phyloP scores from a whole-genome alignment of 2,888 invertebrate genomes.

The Gandaritis pyraliata region DNA sequence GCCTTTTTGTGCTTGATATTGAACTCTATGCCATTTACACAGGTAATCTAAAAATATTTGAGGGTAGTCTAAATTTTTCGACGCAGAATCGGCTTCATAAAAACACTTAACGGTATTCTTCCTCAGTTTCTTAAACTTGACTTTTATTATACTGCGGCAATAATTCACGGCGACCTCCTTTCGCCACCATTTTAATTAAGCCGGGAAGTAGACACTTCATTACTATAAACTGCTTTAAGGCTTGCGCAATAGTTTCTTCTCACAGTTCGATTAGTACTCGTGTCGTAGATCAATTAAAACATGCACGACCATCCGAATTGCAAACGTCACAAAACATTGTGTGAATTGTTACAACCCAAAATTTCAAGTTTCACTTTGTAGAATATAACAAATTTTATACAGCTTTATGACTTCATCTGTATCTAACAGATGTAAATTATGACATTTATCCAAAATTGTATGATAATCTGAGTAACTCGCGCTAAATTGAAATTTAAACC shows the following conservation, averaged over 20 bases:
- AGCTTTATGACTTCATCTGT: neutral
- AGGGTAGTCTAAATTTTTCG: conserved; percentile 19
- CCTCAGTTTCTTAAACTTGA: conserved; percentile 20
- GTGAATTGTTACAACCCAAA: neutral
- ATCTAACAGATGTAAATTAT: no score
- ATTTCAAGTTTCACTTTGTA: neutral
- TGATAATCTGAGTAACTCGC: neutral
- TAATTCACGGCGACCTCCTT: conserved; percentile 48
- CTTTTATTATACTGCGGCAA: conserved; percentile 26
- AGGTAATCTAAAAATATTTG: conserved; percentile 16
- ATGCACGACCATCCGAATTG: conserved; percentile 13
- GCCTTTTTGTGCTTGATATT: conserved; percentile 35
- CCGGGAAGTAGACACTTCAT: conserved; percentile 45
- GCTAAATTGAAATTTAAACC: neutral
- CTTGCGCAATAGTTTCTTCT: conserved; percentile 31
- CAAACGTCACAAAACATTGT: conserved; percentile 17
- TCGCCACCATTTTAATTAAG: conserved; percentile 51
- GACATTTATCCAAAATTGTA: neutral
- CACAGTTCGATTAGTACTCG: conserved; percentile 25
- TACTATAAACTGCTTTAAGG: conserved; percentile 41
- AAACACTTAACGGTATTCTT: neutral
- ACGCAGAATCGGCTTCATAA: neutral
- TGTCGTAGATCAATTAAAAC: conserved; percentile 29
- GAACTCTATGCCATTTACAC: conserved; percentile 21
- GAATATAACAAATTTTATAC: neutral